Base-by-base conservation (phyloP, 2,113 vertebrate genomes). In the Potamarius usumacintae region DNA sequence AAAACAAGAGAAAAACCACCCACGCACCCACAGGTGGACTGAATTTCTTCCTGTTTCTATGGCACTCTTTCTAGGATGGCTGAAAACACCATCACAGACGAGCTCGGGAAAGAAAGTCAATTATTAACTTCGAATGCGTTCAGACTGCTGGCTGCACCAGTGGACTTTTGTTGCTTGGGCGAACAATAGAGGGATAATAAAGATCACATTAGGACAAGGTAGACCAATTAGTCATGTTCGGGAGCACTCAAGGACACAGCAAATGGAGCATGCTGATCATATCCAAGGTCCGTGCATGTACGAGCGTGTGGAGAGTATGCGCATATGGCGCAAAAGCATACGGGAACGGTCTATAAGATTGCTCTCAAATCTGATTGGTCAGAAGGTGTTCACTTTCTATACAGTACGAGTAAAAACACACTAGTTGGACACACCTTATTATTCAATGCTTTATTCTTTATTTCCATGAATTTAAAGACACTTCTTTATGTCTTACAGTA, bases 131-230 rank as follows among this genome's bases (percentile, higher is more conserved):
- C 22, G n/a, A 20, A 72, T 62, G 65, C 84, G 63, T 30, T 77
- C 53, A 55, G 62, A 63, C 78, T 67, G 67, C 0, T 15, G 58
- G 53, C 50, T 52, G 65, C 69, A 58, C 69, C 71, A 79, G 52
- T 83, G 80, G 78, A 65, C 15, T 15, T 65, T 74, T 69, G 53
- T 69, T 82, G 79, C 62, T 79, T 22, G 69, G 79, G 55, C 7
- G 69, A 60, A 63, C 48, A 72, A 65, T 77, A 30, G 42, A 72
- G 67, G 11, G 84, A 83, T 62, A 82, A 84, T 87, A 84, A 80
- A 80, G 22, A 87, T 48, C 50, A 85, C 78, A 82, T 82, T 89
- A 85, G 48, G 25, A 50, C 67, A 82, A 67, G 60, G 76, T 58
- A 55, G 82, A 48, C 48, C 69, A 71, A 76, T 86, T 79, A 86